Evolutionary conservation across 1,140 invertebrate genomes (phyloP), one percentile per base, ranked within the genome.

Genomic region (Campoletis sonorensis): DNA sequence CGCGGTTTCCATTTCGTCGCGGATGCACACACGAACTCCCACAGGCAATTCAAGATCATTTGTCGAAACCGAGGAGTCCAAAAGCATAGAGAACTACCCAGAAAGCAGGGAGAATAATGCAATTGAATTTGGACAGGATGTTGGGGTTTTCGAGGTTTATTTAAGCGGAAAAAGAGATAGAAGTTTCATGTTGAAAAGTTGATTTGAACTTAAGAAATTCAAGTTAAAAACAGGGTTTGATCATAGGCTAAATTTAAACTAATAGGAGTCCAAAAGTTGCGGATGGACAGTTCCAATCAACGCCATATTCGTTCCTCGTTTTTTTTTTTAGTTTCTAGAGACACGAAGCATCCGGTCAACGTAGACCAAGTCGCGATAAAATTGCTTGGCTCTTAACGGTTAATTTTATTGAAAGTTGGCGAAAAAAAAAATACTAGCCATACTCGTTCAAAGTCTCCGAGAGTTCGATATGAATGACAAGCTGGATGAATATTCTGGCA

Each of bases 1-100:
- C 85, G 85, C 87, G 88, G 89, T 90, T 90, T 90, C 87, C 82
- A 88, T 90, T 89, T 88, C 89, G 85, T 82, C 70, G 83, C 83
- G 85, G 76, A 86, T 86, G 83, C 81, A 85, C 83, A 87, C 84
- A 84, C 86, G 87, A 11, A 27, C 71, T 54, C 30, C 61, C 26
- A 68, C 18, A 33, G 2, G 33, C 21, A 16, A 54, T 54, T 21
- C 51, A 21, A 54, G 51, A 54, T 4, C 51, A n/a, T 18, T 21
- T 21, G 51, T 21, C 16, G 16, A n/a, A 54, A 54, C 51, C 4
- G 16, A 54, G n/a, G n/a, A 54, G 51, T 21, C 51, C 16, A 54
- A 54, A 54, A 54, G n/a, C 40, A 13, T 11, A 10, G 40, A 45
- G 40, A 45, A 45, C 5, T 45, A 45, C 40, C 40, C 8, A 45